phyloP scores from a whole-genome alignment of 2,113 vertebrate species.

The Empidonax traillii region DNA sequence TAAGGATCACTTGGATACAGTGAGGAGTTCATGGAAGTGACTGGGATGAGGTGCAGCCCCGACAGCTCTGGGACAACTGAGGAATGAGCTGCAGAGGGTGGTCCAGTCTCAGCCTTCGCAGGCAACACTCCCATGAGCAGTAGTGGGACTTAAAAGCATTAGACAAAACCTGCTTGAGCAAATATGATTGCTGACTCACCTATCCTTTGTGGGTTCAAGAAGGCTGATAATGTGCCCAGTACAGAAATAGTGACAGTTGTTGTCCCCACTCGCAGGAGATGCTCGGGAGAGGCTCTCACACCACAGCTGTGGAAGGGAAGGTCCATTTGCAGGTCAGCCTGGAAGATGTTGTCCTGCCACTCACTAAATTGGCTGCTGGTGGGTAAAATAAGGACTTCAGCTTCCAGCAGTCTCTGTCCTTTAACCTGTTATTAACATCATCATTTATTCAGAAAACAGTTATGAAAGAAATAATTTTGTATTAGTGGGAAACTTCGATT shows the following conservation, averaged over 20 bases:
- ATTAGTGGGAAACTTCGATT: constrained; percentile 12
- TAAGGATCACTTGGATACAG: background rate
- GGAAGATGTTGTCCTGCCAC: background rate
- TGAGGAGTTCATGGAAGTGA: background rate
- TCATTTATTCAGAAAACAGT: constrained; percentile 2
- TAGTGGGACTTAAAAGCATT: rapidly evolving
- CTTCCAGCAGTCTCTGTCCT: background rate
- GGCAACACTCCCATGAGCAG: background rate
- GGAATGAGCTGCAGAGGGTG: background rate
- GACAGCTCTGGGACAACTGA: background rate
- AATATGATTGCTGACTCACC: background rate
- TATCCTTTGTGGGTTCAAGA: background rate
- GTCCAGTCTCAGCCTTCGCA: background rate
- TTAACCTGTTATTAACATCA: constrained; percentile 32
- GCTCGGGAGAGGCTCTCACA: background rate
- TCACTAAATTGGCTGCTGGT: background rate
- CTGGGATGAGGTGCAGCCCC: background rate
- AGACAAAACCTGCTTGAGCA: background rate
- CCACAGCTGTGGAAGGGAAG: background rate
- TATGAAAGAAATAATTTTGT: constrained; percentile 26
- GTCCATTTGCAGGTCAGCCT: background rate
- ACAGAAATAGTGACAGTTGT: background rate
- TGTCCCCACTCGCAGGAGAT: background rate
- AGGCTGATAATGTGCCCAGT: background rate
- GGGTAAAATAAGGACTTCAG: background rate